Base-by-base conservation (phyloP, 1,140 invertebrate genomes). In the Chionoecetes opilio region DNA sequence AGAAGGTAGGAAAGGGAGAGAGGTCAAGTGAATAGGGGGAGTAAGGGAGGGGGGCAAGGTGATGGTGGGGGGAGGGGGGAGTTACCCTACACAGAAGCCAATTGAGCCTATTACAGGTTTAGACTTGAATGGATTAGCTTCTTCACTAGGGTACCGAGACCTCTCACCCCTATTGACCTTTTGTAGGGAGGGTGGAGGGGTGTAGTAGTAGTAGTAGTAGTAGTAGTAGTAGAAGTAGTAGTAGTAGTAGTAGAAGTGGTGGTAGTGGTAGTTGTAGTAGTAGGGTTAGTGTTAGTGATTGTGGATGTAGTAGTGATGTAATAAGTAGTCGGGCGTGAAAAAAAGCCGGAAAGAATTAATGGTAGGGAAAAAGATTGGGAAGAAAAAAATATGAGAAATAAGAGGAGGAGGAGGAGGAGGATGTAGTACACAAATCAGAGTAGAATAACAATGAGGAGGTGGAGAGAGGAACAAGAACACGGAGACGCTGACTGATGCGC, bases 71-170 rank as follows among this genome's bases (percentile, higher is more conserved):
- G 41, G 41, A 14, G 41, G 41, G 5, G 2, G 11, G n/a, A 6
- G 84, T 35, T 34, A 32, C 46, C 9, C 46, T 29, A 75, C 89
- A 75, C 89, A 75, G 89, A 34, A 91, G 89, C 89, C 35, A 91
- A 75, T 91, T 26, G 14, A 91, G 31, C 26, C 89, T 32, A 91
- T 91, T 91, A 75, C 46, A 32, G 6, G 46, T 34, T 46, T 5
- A 6, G 89, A 91, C 89, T 14, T 38, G 53, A 35, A 91, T 38
- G 21, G 6, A 91, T 91, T 3, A 34, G 29, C 29, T 91, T 8
- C 14, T 31, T 53, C n/a, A 21, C n/a, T n/a, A 6, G n/a, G 53
- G n/a, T 6, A n/a, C 63, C 63, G n/a, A 75, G 35, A 17, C 87
- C 35, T 41, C 35, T 21, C 87, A 6, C 35, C 29, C 5, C 87